Evolutionary conservation across 2,888 invertebrate genomes (phyloP).

Genomic region (Periphyllus acericola): DNA sequence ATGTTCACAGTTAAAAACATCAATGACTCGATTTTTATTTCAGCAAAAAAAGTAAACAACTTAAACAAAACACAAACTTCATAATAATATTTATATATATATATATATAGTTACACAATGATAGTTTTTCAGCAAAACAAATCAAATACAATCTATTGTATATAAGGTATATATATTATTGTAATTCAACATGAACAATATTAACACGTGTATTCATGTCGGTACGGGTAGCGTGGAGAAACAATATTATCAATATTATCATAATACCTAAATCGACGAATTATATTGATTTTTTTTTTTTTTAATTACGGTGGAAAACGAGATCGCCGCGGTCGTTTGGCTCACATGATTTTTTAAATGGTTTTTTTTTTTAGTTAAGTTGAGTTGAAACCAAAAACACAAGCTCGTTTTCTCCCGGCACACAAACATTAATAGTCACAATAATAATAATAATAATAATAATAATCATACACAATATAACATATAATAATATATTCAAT

Average conservation of each 20-base stretch:
- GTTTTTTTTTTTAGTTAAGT: no score
- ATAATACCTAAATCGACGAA: neutral
- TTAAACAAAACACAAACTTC: conserved; percentile 21
- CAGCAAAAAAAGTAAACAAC: conserved; percentile 21
- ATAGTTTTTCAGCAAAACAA: neutral
- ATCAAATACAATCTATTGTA: neutral
- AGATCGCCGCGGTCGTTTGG: no score
- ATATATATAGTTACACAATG: neutral
- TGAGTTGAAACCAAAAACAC: no score
- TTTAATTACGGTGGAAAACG: no score
- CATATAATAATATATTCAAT: neutral
- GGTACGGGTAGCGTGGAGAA: neutral
- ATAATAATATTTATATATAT: neutral
- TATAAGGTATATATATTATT: neutral
- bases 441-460: no score
- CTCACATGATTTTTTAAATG: no score
- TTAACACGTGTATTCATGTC: neutral
- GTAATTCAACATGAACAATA: neutral
- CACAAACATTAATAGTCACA: no score
- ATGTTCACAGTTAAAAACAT: conserved; percentile 32
- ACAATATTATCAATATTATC: no score
- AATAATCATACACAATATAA: neutral
- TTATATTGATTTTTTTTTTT: neutral
- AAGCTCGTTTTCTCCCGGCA: no score
- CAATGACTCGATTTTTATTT: conserved; percentile 43